A percentile compares a stretch with the other conserved stretches of the same genome.
Conservation (phyloP, 2,888 invertebrate genomes). For the Mythimna loreyi region DNA sequence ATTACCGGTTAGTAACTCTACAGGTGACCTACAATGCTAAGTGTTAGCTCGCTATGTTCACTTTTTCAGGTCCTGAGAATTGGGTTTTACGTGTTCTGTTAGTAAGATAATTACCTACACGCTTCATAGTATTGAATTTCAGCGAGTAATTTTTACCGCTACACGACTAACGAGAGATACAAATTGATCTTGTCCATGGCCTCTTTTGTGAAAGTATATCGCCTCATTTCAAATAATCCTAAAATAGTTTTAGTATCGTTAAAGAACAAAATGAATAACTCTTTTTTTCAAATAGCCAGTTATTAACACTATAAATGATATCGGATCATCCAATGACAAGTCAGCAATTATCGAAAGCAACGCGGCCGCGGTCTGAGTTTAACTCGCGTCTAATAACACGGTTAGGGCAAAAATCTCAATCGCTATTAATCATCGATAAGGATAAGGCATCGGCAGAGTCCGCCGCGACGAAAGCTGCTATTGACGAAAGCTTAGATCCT, state of each 20-base stretch:
- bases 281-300: conserved; percentile 61
- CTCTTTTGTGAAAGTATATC: conserved; percentile 15
- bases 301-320: conserved; percentile 77
- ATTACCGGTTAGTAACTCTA: conserved; percentile 39
- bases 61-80: conserved; percentile 25
- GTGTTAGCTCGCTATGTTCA: conserved; percentile 15
- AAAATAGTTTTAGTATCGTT: conserved; percentile 26
- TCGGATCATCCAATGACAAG: conserved; percentile 81
- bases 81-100: conserved; percentile 9
- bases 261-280: conserved; percentile 32
- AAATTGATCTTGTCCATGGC: not conserved
- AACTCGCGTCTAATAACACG: conserved; percentile 86
- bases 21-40: conserved; percentile 61
- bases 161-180: conserved; percentile 9
- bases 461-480: conserved; percentile 87
- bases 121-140: conserved; percentile 16
- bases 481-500: conserved; percentile 91
- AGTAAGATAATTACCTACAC: conserved; percentile 21
- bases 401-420: conserved; percentile 87
- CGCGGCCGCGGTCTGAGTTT: conserved; percentile 78
- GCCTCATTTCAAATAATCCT: conserved; percentile 14
- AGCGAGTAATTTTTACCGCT: conserved; percentile 24
- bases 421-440: conserved; percentile 89
- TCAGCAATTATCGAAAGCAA: conserved; percentile 84
- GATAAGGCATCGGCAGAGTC: conserved; percentile 85